These are phyloP conservation scores for Malacosoma neustria DNA, from an alignment of 2,888 invertebrate species.

Conservation along the genomic window DNA sequence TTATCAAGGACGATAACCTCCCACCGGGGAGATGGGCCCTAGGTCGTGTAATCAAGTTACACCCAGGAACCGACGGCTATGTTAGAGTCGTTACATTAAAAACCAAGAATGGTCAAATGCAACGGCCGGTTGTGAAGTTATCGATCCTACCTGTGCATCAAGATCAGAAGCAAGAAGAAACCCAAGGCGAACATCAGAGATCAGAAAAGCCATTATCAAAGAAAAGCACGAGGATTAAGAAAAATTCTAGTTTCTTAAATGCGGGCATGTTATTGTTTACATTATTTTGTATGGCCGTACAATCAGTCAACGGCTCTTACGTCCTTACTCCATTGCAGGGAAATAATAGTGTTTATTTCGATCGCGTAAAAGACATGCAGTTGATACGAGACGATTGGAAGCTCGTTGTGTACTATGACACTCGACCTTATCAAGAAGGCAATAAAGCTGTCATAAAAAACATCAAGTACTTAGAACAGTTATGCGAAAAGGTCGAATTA, in stretches of 20 bases:
- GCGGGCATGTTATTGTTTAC: too few species aligned
- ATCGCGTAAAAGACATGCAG: neutral
- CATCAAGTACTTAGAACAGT: neutral
- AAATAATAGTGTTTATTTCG: neutral
- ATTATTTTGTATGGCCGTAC: too few species aligned
- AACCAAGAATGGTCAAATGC: too few species aligned
- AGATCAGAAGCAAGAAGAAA: too few species aligned
- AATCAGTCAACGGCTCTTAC: too few species aligned
- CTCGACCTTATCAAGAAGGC: neutral
- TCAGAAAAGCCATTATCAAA: too few species aligned
- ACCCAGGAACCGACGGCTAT: conserved; percentile 7
- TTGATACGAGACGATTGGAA: neutral
- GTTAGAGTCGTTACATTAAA: too few species aligned
- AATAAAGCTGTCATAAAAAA: conserved; percentile 1
- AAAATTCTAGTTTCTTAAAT: too few species aligned
- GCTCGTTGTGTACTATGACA: conserved; percentile 1
- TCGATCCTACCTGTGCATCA: too few species aligned
- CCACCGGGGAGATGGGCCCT: conserved; percentile 15
- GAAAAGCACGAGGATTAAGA: too few species aligned
- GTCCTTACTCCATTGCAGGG: neutral
- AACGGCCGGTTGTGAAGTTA: too few species aligned
- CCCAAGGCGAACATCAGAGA: too few species aligned
- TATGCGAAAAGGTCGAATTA: neutral
- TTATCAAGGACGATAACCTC: conserved; percentile 11
- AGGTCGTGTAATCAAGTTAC: conserved; percentile 11